Evolutionary conservation across 2,113 vertebrate species (phyloP).

Genomic region (Eptesicus fuscus): DNA sequence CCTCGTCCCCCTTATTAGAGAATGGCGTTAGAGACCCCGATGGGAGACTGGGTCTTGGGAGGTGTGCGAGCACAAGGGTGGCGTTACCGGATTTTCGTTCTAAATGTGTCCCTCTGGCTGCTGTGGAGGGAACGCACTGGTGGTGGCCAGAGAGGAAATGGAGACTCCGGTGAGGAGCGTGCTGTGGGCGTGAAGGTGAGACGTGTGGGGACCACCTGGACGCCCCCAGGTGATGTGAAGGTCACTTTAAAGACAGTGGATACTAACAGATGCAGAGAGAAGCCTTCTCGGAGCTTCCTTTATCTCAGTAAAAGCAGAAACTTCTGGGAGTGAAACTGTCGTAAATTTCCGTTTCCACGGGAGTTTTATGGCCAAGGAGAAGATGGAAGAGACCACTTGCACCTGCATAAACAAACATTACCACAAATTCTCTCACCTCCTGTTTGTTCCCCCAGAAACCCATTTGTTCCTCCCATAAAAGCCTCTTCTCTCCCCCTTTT

Average conservation of each 20-base stretch:
- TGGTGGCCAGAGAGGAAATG: neutral
- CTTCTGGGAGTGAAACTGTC: neutral
- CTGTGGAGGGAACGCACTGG: accelerated
- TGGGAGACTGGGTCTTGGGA: no score
- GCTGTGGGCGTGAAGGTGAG: neutral
- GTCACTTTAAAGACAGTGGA: neutral
- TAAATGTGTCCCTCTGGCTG: neutral
- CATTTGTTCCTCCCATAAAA: neutral
- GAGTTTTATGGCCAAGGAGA: neutral
- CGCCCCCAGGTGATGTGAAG: neutral
- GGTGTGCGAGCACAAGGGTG: neutral
- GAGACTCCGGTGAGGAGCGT: neutral
- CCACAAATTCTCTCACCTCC: neutral
- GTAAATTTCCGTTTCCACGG: neutral
- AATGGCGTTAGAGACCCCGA: neutral
- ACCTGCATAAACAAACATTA: neutral
- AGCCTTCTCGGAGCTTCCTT: neutral
- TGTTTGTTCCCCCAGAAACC: neutral
- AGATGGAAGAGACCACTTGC: neutral
- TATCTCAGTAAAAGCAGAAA: neutral
- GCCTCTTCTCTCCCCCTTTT: neutral
- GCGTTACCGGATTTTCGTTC: neutral
- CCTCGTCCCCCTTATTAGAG: neutral
- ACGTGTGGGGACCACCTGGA: neutral
- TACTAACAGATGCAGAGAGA: neutral